A percentile compares a stretch with the other conserved stretches of the same genome.
phyloP scores from a whole-genome alignment of 2,113 vertebrate species.

The Aramus guarauna region DNA sequence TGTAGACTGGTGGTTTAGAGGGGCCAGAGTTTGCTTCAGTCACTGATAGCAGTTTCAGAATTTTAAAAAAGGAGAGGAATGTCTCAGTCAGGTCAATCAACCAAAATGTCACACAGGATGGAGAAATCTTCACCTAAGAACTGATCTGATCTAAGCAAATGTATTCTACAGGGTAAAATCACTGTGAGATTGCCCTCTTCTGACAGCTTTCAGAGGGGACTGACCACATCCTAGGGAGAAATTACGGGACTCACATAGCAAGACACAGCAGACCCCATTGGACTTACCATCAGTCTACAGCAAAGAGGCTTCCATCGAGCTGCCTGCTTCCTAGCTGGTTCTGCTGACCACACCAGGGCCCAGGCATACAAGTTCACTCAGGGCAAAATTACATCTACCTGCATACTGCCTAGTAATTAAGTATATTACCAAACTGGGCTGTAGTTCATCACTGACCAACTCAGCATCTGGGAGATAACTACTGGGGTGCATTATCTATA shows the following conservation, averaged over 20 bases:
- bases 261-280: not conserved
- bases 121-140: not conserved
- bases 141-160: not conserved
- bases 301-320: not conserved
- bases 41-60: not conserved
- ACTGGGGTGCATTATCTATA: not conserved
- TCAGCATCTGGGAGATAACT: not conserved
- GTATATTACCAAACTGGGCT: not conserved
- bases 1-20: not conserved
- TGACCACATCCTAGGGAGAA: not conserved
- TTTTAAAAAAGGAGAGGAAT: not conserved
- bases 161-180: not conserved
- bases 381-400: not conserved
- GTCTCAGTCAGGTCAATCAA: not conserved
- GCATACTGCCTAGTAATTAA: not conserved
- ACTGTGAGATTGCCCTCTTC: not conserved
- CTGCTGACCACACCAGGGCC: not conserved
- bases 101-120: not conserved
- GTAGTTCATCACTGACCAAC: not conserved
- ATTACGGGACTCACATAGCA: not conserved
- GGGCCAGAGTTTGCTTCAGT: not conserved
- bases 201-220: not conserved
- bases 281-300: not conserved
- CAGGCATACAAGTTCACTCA: not conserved
- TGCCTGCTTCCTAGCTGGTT: not conserved